Evolutionary conservation across 2,113 vertebrate genomes (phyloP).

Genomic region (Ailurus styani): DNA sequence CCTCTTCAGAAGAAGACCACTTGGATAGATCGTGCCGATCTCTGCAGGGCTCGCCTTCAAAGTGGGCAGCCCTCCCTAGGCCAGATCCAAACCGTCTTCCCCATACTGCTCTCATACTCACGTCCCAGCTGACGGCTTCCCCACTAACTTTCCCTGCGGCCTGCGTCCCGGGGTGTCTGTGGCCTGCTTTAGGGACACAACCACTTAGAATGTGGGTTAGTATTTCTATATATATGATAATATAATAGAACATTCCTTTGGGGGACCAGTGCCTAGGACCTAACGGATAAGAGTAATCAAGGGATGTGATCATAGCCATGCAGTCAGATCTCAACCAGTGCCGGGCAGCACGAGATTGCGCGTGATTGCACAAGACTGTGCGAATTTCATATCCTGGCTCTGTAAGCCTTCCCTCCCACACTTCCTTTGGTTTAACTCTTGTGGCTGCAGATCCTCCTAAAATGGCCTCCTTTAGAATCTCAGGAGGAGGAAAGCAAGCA

Average conservation of each 20-base stretch:
- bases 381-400: accelerated
- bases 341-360: accelerated
- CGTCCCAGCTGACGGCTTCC: accelerated
- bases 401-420: accelerated
- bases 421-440: no score
- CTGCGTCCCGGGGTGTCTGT: not conserved
- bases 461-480: not conserved
- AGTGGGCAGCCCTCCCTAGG: not conserved
- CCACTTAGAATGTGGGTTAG: constrained; percentile 29
- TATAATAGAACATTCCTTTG: not conserved
- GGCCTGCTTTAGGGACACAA: constrained; percentile 41
- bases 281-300: accelerated
- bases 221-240: not conserved
- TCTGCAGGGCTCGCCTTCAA: not conserved
- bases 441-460: not conserved
- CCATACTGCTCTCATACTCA: not conserved
- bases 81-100: not conserved
- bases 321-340: not conserved
- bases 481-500: not conserved
- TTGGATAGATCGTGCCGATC: not conserved
- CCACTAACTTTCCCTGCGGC: accelerated
- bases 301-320: accelerated
- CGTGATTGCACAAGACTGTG: no score
- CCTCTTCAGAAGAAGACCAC: not conserved
- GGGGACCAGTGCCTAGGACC: not conserved